Evolutionary conservation across 2,888 invertebrate species (phyloP).

Genomic region (Watsonalla binaria): DNA sequence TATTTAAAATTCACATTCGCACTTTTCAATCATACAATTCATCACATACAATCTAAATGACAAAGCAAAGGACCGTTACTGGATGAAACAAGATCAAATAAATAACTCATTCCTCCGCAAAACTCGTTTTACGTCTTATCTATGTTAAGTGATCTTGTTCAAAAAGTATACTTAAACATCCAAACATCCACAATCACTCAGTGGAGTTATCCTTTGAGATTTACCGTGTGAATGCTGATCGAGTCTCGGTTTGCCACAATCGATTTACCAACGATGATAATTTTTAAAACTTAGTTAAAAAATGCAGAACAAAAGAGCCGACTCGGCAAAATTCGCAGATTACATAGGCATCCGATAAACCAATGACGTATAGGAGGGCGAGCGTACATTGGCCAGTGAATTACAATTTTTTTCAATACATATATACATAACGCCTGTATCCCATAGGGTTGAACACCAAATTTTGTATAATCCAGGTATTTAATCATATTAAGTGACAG

Average conservation of each 20-base stretch:
- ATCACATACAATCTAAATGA: background rate
- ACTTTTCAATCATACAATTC: too few relatives aligned
- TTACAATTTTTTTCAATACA: constrained; percentile 17
- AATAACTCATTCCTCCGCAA: background rate
- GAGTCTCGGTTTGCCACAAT: constrained; percentile 45
- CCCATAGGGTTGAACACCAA: too few relatives aligned
- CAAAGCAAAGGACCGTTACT: background rate
- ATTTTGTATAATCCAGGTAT: too few relatives aligned
- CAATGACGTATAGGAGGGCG: constrained; percentile 56
- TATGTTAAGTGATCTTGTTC: constrained; percentile 10
- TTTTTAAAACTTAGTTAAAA: constrained; percentile 63
- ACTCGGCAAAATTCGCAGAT: constrained; percentile 71
- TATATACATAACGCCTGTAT: too few relatives aligned
- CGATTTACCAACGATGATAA: constrained; percentile 62
- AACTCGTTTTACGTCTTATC: background rate
- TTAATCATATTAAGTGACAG: too few relatives aligned
- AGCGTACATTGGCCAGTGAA: constrained; percentile 35
- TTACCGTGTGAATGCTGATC: constrained; percentile 67
- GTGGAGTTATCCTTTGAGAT: constrained; percentile 57
- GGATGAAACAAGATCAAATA: background rate
- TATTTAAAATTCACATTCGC: too few relatives aligned
- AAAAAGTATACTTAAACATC: constrained; percentile 29
- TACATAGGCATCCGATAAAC: constrained; percentile 72
- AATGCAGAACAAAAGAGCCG: constrained; percentile 65
- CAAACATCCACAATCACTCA: constrained; percentile 42